Evolutionary conservation across 2,888 invertebrate species (phyloP).

Genomic region (Eretmocerus hayati): DNA sequence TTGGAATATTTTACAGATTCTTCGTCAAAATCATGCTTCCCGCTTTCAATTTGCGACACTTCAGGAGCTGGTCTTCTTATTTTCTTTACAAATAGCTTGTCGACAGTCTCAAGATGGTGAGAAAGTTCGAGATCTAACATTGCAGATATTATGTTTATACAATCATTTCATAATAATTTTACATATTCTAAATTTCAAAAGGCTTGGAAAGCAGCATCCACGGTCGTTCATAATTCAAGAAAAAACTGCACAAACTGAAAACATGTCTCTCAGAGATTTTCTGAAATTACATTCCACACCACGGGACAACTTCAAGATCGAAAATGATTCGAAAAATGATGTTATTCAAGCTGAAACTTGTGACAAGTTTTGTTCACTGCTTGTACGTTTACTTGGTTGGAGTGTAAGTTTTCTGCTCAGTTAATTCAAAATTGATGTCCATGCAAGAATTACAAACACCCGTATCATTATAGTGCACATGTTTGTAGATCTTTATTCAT

Average conservation of each 20-base stretch:
- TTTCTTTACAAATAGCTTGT: conserved; percentile 5
- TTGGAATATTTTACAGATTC: background rate
- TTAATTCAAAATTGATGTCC: no score
- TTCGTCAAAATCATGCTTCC: conserved; percentile 1
- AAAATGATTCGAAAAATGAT: conserved; percentile 6
- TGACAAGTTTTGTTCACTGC: conserved; percentile 4
- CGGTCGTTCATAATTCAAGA: conserved; percentile 9
- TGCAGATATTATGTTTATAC: background rate
- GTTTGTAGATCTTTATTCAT: no score
- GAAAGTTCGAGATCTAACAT: background rate
- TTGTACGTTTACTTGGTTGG: conserved; percentile 9
- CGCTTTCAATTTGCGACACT: background rate
- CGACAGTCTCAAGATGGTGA: conserved; percentile 9
- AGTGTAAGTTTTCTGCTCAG: conserved; percentile 6
- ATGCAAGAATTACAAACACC: no score
- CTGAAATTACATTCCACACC: background rate
- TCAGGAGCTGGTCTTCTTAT: conserved; percentile 4
- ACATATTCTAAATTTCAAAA: no score
- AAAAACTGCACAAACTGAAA: background rate
- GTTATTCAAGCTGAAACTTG: conserved; percentile 6
- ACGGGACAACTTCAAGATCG: conserved; percentile 1
- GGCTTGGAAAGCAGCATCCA: conserved; percentile 3
- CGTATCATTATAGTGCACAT: no score
- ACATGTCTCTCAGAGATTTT: no score
- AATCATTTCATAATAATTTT: background rate